Conservation (phyloP, 2,113 vertebrate species). For the Erpornis zantholeuca region DNA sequence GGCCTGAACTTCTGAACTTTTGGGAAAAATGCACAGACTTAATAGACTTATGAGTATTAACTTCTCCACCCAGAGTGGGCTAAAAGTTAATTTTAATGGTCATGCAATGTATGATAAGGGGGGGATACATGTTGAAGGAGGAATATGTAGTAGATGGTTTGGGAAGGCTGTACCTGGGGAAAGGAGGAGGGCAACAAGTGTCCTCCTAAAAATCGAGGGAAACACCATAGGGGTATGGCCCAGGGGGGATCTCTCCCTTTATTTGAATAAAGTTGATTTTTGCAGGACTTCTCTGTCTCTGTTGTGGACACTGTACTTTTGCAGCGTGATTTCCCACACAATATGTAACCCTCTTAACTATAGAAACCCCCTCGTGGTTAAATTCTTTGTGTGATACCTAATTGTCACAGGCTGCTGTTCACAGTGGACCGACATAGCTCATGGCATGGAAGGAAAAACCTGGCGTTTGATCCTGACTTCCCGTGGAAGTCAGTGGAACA, state of each 20-base stretch:
- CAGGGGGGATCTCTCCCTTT: not conserved
- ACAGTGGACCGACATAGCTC: rapidly evolving
- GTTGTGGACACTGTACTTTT: not conserved
- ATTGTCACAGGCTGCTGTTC: not conserved
- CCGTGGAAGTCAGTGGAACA: rapidly evolving
- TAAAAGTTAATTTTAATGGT: not conserved
- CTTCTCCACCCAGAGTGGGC: not conserved
- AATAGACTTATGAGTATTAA: not conserved
- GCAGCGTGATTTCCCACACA: not conserved
- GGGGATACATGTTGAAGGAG: too few species aligned
- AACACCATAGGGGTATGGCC: not conserved
- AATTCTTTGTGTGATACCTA: rapidly evolving
- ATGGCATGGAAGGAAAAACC: not conserved
- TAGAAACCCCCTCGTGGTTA: rapidly evolving
- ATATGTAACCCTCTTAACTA: rapidly evolving
- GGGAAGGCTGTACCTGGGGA: not conserved
- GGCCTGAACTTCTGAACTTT: not conserved
- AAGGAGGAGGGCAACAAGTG: not conserved
- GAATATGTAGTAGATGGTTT: not conserved
- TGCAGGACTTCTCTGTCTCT: not conserved
- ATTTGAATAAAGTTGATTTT: not conserved
- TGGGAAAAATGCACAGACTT: not conserved
- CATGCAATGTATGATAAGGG: too few species aligned
- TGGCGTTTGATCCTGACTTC: not conserved
- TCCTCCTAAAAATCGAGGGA: not conserved